Evolutionary conservation across 2,113 vertebrate genomes (phyloP).

Genomic region (Archocentrus centrarchus): DNA sequence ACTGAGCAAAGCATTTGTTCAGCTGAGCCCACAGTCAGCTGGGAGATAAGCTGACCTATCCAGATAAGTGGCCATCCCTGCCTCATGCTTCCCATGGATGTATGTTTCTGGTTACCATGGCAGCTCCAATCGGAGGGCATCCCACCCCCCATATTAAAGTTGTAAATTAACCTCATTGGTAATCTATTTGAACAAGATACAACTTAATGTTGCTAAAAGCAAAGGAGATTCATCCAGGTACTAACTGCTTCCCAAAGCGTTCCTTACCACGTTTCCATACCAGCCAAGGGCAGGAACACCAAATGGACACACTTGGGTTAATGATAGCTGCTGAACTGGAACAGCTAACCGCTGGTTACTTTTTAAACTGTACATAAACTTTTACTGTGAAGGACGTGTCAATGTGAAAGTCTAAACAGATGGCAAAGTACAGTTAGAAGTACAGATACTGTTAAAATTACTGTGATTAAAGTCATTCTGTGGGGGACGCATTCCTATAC

Average conservation of each 20-base stretch:
- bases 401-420: not conserved
- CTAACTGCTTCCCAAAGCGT: fast-evolving
- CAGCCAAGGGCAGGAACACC: not conserved
- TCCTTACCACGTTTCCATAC: not conserved
- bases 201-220: not conserved
- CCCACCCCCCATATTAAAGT: not conserved
- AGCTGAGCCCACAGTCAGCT: not conserved
- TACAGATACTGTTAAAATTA: not conserved
- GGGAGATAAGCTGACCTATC: not conserved
- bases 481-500: no score
- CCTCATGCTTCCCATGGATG: not conserved
- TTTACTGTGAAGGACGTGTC: not conserved
- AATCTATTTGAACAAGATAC: not conserved
- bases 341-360: fast-evolving
- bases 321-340: not conserved
- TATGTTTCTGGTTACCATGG: not conserved
- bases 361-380: not conserved
- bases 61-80: no score
- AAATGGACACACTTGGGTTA: not conserved
- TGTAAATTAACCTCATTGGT: not conserved
- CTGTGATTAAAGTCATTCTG: no score
- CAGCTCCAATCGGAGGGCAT: not conserved
- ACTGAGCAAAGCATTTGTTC: not conserved
- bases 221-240: not conserved
- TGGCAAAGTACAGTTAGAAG: not conserved